phyloP scores from a whole-genome alignment of 2,888 invertebrate species.

The Chaitophorus viminalis region DNA sequence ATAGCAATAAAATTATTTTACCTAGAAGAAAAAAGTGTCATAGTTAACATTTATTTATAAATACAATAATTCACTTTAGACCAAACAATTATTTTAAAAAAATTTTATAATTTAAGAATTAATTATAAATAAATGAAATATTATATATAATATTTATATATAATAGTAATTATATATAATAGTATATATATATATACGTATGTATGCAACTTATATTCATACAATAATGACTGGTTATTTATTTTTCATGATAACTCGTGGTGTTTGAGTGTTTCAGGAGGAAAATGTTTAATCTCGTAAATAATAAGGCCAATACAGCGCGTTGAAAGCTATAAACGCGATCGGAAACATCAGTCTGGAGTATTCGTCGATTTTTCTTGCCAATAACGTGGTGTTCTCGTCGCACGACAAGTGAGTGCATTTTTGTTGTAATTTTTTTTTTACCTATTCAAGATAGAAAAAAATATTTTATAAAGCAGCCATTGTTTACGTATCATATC shows the following conservation, averaged over 20 bases:
- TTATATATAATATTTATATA: too few relatives aligned
- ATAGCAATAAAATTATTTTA: too few relatives aligned
- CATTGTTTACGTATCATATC: too few relatives aligned
- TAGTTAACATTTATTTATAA: too few relatives aligned
- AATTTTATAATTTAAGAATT: too few relatives aligned
- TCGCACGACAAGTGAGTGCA: slow-evolving; percentile 51
- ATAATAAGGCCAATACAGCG: slow-evolving; percentile 69
- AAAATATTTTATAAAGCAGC: not conserved
- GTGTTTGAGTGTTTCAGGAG: not conserved
- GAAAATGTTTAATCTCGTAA: slow-evolving; percentile 61
- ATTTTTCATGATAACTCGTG: not conserved
- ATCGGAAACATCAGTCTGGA: slow-evolving; percentile 68
- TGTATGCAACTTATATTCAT: not conserved
- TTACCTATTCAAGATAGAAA: slow-evolving; percentile 48
- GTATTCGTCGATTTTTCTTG: slow-evolving; percentile 68
- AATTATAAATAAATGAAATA: too few relatives aligned
- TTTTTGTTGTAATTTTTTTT: slow-evolving; percentile 63
- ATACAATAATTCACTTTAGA: too few relatives aligned
- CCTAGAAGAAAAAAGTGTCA: too few relatives aligned
- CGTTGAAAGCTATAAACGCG: slow-evolving; percentile 68
- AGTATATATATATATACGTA: not conserved
- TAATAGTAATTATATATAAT: too few relatives aligned
- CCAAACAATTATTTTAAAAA: too few relatives aligned
- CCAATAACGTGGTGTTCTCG: slow-evolving; percentile 64
- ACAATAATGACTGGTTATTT: not conserved